Conservation (phyloP, 2,888 invertebrate species). For the Flexamia atlantica region DNA sequence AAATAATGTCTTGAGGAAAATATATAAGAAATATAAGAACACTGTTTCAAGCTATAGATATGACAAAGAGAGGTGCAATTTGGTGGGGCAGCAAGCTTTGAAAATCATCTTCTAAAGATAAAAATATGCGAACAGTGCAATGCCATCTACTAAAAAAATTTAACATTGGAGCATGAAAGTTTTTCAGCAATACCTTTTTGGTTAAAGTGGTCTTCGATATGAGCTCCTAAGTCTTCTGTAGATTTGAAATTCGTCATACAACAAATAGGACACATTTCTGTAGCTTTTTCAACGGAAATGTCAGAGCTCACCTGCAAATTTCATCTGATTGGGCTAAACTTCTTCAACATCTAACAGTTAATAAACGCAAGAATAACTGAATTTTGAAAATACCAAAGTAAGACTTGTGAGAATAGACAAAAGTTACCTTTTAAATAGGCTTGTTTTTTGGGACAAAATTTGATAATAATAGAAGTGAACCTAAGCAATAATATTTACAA, state of each 20-base stretch:
- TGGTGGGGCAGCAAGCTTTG: conserved; percentile 1
- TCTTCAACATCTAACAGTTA: neutral
- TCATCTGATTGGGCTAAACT: conserved; percentile 35
- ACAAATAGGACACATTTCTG: conserved; percentile 75
- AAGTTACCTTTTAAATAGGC: neutral
- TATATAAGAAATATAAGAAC: too few relatives aligned
- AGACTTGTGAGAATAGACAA: neutral
- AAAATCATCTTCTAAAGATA: conserved; percentile 9
- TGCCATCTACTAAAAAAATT: conserved; percentile 30
- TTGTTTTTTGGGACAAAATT: neutral
- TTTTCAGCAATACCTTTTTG: conserved; percentile 72
- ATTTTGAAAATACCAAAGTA: neutral
- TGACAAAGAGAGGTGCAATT: neutral
- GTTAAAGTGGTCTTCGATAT: conserved; percentile 90
- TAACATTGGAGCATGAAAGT: conserved; percentile 34
- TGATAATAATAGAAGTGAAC: neutral
- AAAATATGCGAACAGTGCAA: neutral
- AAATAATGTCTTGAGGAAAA: too few relatives aligned
- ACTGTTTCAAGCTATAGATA: neutral
- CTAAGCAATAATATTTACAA: neutral
- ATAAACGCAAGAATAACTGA: neutral
- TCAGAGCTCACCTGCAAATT: conserved; percentile 55
- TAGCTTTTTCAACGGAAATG: conserved; percentile 63
- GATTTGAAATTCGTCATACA: conserved; percentile 74
- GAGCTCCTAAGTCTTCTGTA: conserved; percentile 80